A percentile compares a stretch with the other conserved stretches of the same genome.
These are phyloP conservation scores for Myathropa florea DNA, from an alignment of 2,888 invertebrate genomes.

Conservation along the genomic window DNA sequence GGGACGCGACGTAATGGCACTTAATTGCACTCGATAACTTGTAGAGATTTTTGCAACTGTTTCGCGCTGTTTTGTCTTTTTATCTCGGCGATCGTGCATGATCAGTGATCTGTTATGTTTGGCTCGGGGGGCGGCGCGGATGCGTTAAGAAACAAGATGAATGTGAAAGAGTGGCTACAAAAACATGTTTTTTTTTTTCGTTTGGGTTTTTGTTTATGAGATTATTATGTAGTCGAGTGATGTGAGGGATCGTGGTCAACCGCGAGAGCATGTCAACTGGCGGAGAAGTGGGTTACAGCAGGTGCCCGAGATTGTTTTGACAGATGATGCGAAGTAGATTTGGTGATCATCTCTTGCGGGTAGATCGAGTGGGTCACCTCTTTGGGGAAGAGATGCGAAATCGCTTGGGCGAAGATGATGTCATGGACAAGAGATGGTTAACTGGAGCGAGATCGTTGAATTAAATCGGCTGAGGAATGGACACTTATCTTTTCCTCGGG, in stretches of 20 bases:
- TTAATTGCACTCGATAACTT: constrained; percentile 66
- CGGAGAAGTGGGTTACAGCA: not conserved
- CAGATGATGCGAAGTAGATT: not conserved
- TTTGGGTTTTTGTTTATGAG: not conserved
- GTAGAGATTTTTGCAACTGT: constrained; percentile 47
- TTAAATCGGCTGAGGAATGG: not conserved
- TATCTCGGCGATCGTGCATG: constrained; percentile 29
- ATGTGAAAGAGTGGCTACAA: not conserved
- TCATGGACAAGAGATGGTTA: not conserved
- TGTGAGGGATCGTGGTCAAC: not conserved
- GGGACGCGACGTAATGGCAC: constrained; percentile 58
- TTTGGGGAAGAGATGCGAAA: not conserved
- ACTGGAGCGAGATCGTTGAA: not conserved
- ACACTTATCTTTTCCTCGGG: too few relatives aligned
- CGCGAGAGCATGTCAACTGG: not conserved
- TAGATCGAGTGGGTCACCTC: not conserved
- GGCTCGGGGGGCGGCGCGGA: not conserved
- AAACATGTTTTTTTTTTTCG: not conserved
- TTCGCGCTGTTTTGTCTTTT: constrained; percentile 21
- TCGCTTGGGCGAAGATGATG: not conserved
- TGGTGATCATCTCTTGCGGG: not conserved
- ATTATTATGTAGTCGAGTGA: not conserved
- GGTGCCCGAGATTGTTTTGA: not conserved
- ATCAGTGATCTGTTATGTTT: constrained; percentile 34
- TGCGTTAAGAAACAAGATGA: not conserved